Conservation (phyloP, 2,113 vertebrate species). For the Platycercus adscitus region DNA sequence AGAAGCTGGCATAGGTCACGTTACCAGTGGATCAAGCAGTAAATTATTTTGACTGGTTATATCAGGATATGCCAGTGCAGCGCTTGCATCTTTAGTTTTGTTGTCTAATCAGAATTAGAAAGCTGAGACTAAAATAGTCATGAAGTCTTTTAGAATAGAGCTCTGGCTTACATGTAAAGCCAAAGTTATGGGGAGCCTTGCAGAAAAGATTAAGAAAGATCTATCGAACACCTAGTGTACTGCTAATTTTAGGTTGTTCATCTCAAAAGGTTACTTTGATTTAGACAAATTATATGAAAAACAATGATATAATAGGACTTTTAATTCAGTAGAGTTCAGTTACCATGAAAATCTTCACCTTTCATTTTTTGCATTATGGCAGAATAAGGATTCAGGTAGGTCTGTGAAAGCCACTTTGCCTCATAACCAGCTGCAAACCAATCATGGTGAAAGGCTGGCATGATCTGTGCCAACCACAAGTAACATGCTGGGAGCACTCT, state of each 20-base stretch:
- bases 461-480: background rate
- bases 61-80: background rate
- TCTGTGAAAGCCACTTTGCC: background rate
- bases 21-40: background rate
- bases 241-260: background rate
- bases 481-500: fast-evolving
- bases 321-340: background rate
- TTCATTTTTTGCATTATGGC: background rate
- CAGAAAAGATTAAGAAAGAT: background rate
- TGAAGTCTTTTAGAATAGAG: background rate
- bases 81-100: background rate
- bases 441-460: background rate
- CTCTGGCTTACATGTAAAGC: background rate
- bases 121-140: background rate
- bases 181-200: background rate
- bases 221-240: background rate
- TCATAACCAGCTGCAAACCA: background rate
- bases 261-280: background rate
- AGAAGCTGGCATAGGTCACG: background rate
- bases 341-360: background rate
- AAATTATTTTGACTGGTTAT: background rate
- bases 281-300: background rate
- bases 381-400: background rate
- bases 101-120: background rate
- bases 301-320: background rate